Evolutionary conservation across 2,888 invertebrate genomes (phyloP).

Genomic region (Melanostoma scalare): DNA sequence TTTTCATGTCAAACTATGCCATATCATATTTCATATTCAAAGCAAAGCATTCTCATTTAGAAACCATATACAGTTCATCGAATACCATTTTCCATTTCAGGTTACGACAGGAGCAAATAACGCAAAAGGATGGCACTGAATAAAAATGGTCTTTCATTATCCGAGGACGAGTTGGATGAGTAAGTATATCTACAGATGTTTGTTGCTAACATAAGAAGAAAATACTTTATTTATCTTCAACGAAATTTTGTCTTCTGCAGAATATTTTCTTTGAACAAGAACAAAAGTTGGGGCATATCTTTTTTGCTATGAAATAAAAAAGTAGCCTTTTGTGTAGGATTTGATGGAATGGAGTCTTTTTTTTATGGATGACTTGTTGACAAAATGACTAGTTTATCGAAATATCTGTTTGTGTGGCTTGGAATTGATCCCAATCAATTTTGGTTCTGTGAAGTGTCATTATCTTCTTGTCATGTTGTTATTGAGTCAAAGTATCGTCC

Average conservation of each 20-base stretch:
- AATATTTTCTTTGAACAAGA: background rate
- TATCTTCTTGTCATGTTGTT: background rate
- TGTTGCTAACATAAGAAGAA: background rate
- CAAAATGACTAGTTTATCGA: background rate
- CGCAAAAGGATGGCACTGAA: constrained; percentile 46
- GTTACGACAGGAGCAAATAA: constrained; percentile 10
- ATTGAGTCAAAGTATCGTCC: too few relatives aligned
- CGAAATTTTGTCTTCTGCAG: too few relatives aligned
- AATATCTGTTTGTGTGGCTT: background rate
- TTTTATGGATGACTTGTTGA: background rate
- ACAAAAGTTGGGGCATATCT: too few relatives aligned
- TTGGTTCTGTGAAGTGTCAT: background rate
- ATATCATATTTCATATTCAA: too few relatives aligned
- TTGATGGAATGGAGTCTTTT: background rate
- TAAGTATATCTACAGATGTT: constrained; percentile 82
- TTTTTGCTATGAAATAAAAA: too few relatives aligned
- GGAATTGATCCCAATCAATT: background rate
- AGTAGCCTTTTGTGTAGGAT: too few relatives aligned
- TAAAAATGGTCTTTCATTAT: constrained; percentile 83
- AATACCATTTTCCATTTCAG: constrained; percentile 42
- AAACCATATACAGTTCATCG: too few relatives aligned
- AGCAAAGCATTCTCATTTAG: too few relatives aligned
- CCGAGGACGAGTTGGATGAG: constrained; percentile 88
- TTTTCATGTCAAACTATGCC: too few relatives aligned
- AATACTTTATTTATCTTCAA: constrained; percentile 3